phyloP scores from a whole-genome alignment of 2,888 invertebrate genomes.

The Dichetophora obliterata region DNA sequence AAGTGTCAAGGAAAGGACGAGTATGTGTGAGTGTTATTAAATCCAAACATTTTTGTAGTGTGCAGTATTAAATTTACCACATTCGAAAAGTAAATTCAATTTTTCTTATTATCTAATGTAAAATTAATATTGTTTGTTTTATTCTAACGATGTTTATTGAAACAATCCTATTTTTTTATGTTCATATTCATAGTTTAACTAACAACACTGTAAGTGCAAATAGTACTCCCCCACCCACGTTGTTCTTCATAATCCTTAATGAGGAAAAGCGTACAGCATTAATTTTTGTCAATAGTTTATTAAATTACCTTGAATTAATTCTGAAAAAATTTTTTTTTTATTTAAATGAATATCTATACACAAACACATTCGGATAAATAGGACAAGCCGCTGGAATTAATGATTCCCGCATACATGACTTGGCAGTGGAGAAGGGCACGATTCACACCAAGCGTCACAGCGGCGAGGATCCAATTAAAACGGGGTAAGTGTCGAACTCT shows the following conservation, averaged over 20 bases:
- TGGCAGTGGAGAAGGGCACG: conserved; percentile 89
- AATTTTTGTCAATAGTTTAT: background rate
- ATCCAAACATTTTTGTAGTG: too few relatives aligned
- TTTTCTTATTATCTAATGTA: too few relatives aligned
- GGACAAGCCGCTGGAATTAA: conserved; percentile 69
- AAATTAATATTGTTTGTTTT: too few relatives aligned
- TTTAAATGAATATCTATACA: background rate
- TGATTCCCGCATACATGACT: conserved; percentile 69
- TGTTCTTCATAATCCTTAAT: background rate
- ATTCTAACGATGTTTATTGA: too few relatives aligned
- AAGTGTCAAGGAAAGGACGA: conserved; percentile 27
- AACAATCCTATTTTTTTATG: too few relatives aligned
- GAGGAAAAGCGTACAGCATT: background rate
- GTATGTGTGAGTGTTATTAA: too few relatives aligned
- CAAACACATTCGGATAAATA: conserved; percentile 41
- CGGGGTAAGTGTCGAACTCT: conserved; percentile 72
- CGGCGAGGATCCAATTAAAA: conserved; percentile 88
- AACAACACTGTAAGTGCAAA: too few relatives aligned
- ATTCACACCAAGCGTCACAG: conserved; percentile 96
- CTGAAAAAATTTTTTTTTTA: background rate
- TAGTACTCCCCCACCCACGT: background rate
- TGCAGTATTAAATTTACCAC: too few relatives aligned
- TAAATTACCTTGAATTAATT: background rate
- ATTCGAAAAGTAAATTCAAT: too few relatives aligned
- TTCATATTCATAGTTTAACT: too few relatives aligned